A percentile compares a stretch with the other conserved stretches of the same genome.
Conservation (phyloP, 2,888 invertebrate species). For the Drosophila monieri region DNA sequence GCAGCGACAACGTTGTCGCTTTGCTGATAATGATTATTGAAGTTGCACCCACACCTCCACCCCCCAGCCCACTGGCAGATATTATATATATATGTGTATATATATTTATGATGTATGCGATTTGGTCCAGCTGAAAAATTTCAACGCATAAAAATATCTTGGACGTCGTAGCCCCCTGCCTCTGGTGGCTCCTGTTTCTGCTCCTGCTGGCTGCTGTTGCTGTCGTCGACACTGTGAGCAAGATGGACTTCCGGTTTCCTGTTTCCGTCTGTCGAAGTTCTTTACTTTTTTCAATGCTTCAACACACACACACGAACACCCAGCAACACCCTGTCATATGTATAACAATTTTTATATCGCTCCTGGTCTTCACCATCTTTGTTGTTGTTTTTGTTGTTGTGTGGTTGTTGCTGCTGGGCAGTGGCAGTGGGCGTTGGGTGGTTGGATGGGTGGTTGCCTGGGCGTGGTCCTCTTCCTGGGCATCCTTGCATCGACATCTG, state of each 20-base stretch:
- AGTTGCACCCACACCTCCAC: slow-evolving; percentile 60
- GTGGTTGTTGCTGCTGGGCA: slow-evolving; percentile 16
- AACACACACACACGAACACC: slow-evolving; percentile 53
- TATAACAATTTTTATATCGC: slow-evolving; percentile 70
- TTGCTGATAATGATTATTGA: slow-evolving; percentile 78
- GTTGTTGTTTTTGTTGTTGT: slow-evolving; percentile 20
- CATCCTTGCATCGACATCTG: slow-evolving; percentile 66
- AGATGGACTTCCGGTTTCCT: slow-evolving; percentile 85
- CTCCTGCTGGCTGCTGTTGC: slow-evolving; percentile 33
- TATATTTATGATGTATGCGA: slow-evolving; percentile 52
- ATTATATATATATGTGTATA: slow-evolving; percentile 26
- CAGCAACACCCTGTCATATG: slow-evolving; percentile 50
- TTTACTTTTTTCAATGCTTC: slow-evolving; percentile 77
- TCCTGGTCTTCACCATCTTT: slow-evolving; percentile 45
- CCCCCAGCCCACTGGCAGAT: slow-evolving; percentile 53
- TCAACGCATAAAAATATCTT: slow-evolving; percentile 82
- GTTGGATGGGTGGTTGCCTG: slow-evolving; percentile 50
- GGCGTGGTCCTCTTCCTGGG: slow-evolving; percentile 57
- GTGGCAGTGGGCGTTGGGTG: slow-evolving; percentile 49
- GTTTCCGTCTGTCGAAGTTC: slow-evolving; percentile 83
- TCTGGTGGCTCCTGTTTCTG: slow-evolving; percentile 1
- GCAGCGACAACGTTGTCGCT: slow-evolving; percentile 57
- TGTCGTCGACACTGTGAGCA: slow-evolving; percentile 57
- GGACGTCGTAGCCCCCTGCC: slow-evolving; percentile 37
- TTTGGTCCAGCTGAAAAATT: slow-evolving; percentile 68